phyloP scores from a whole-genome alignment of 2,113 vertebrate genomes.

The Antennarius striatus region DNA sequence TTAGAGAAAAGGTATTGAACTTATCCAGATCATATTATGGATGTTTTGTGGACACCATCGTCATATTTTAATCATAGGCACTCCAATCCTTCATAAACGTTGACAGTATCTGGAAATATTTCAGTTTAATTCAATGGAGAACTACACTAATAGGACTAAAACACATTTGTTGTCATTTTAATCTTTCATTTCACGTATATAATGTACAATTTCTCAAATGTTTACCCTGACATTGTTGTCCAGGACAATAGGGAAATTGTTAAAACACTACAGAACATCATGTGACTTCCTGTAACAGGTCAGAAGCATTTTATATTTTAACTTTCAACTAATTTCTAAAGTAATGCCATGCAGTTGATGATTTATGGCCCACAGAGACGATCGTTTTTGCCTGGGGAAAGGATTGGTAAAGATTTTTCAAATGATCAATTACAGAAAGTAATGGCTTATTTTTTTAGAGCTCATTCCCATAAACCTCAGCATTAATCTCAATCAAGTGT shows the following conservation, averaged over 20 bases:
- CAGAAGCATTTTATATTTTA: slow-evolving; percentile 14
- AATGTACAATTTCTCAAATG: neutral
- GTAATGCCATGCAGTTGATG: slow-evolving; percentile 40
- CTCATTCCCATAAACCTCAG: slow-evolving; percentile 57
- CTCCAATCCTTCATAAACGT: neutral
- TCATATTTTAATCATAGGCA: slow-evolving; percentile 4
- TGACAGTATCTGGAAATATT: neutral
- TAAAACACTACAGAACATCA: too few species aligned
- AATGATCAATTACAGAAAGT: slow-evolving; percentile 74
- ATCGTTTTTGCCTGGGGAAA: slow-evolving; percentile 62
- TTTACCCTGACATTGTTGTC: too few species aligned
- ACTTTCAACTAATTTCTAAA: slow-evolving; percentile 29
- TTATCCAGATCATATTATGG: too few species aligned
- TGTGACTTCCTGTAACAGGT: too few species aligned
- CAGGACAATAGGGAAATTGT: too few species aligned
- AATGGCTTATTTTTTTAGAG: slow-evolving; percentile 77
- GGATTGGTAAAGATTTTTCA: slow-evolving; percentile 68
- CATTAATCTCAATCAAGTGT: slow-evolving; percentile 76
- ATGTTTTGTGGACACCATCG: neutral
- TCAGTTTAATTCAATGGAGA: slow-evolving; percentile 8
- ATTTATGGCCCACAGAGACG: slow-evolving; percentile 55
- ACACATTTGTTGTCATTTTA: neutral
- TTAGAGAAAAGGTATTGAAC: too few species aligned
- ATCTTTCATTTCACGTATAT: neutral
- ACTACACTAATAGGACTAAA: neutral